These are phyloP conservation scores for Upupa epops DNA, from an alignment of 2,113 vertebrate genomes.

Conservation along the genomic window DNA sequence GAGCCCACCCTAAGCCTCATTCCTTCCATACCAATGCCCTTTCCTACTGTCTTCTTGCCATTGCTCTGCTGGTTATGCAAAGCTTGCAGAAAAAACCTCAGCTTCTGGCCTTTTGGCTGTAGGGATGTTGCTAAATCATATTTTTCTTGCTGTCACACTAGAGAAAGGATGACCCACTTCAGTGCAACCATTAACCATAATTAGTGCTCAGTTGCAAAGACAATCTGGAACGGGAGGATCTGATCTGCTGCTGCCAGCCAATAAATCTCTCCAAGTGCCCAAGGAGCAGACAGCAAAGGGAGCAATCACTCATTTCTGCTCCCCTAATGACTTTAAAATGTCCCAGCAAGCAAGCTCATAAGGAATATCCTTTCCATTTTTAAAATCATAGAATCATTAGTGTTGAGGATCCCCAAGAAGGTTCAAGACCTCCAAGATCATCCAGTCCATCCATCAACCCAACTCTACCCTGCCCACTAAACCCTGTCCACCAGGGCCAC, in stretches of 20 bases:
- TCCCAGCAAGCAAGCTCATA: neutral
- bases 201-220: conserved; percentile 30
- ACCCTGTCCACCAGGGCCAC: no score
- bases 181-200: conserved; percentile 39
- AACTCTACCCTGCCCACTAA: no score
- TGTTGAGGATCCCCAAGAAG: no score
- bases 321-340: neutral
- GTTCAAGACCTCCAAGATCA: no score
- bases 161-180: conserved; percentile 12
- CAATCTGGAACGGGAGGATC: neutral
- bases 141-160: conserved; percentile 42
- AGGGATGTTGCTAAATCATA: conserved; percentile 35
- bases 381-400: no score
- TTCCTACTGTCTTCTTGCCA: neutral
- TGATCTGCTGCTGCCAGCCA: conserved; percentile 30
- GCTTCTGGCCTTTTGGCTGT: neutral
- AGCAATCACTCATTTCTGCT: conserved; percentile 21
- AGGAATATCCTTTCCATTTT: neutral
- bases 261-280: conserved; percentile 29
- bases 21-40: neutral
- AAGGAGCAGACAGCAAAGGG: conserved; percentile 19
- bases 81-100: conserved; percentile 21
- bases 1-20: neutral
- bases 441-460: no score
- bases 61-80: neutral